Base-by-base conservation (phyloP, 2,888 invertebrate species). In the Drosophila paracracens region DNA sequence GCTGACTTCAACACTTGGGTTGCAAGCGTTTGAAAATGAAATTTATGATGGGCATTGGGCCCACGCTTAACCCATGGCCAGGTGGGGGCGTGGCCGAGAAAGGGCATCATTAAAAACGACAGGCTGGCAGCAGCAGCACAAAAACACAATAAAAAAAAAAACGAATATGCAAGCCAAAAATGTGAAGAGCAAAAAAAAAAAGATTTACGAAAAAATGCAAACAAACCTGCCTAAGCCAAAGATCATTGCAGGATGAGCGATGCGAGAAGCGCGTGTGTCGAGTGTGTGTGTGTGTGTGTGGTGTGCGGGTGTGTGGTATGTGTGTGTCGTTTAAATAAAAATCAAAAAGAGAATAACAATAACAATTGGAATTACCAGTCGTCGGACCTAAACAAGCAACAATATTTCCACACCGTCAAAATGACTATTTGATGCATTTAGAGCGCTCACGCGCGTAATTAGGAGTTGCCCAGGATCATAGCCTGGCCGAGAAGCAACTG, bases 381-480 rank as follows among this genome's bases (percentile, higher is more conserved):
- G 69, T 43, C 51, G 21, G 63, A 43, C 82, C 80, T 80, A 79
- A 79, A 81, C 75, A 89, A 85, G 85, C 85, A 88, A 82, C 59
- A 88, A 84, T 75, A 83, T 86, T 83, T 74, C 71, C 70, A 25
- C 21, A 46, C 46, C 4, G 7, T 46, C 46, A 25, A 69, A 66
- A 66, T 70, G 46, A n/a, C 40, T 58, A 40, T 89, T 85, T 82
- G 83, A 81, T 61, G 81, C 90, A 90, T 89, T 85, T 90, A 88
- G 90, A 85, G 85, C 85, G 90, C 88, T 89, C 90, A 85, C 89
- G 90, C 85, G 86, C 88, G 90, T 88, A 90, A 85, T 85, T 89
- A 90, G 90, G 76, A 88, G 59, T 73, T 73, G 79, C 62, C 68
- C 53, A 63, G 79, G 81, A 71, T 81, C 62, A 79, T 54, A 58